Percentiles rank a stretch among this genome's conserved stretches.
phyloP scores from a whole-genome alignment of 2,888 invertebrate species.

The Resseliella maxima region DNA sequence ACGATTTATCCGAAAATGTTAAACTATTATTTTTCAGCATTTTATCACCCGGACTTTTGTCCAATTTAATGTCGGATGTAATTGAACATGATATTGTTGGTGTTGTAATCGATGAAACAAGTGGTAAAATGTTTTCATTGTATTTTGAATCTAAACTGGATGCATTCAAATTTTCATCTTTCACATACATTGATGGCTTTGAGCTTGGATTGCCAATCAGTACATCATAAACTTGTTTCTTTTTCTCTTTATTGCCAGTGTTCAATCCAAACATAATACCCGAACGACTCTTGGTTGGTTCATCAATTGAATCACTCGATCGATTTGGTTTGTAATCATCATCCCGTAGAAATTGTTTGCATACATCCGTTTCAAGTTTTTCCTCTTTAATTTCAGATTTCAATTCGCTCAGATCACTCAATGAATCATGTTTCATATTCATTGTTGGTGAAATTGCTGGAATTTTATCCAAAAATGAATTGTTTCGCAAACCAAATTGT shows the following conservation, averaged over 20 bases:
- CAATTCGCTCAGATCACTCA: background rate
- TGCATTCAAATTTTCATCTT: slow-evolving; percentile 50
- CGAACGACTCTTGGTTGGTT: background rate
- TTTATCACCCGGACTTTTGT: slow-evolving; percentile 32
- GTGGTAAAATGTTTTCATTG: slow-evolving; percentile 15
- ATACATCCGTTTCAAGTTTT: slow-evolving; percentile 18
- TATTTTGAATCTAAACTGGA: slow-evolving; percentile 18
- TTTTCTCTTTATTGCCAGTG: background rate
- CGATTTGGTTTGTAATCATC: slow-evolving; percentile 47
- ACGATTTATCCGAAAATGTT: slow-evolving; percentile 14
- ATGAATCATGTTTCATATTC: background rate
- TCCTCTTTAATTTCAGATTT: slow-evolving; percentile 29
- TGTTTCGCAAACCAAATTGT: background rate
- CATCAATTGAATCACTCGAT: background rate
- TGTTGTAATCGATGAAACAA: background rate
- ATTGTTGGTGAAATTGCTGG: slow-evolving; percentile 21
- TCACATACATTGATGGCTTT: slow-evolving; percentile 6
- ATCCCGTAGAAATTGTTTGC: slow-evolving; percentile 33
- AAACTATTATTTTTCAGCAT: slow-evolving; percentile 11
- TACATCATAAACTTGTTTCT: background rate
- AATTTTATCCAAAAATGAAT: slow-evolving; percentile 39
- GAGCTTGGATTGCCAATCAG: background rate
- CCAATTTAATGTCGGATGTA: background rate
- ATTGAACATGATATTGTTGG: slow-evolving; percentile 34
- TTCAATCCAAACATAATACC: background rate